Percentiles rank a stretch among this genome's conserved stretches.
Conservation (phyloP, 1,140 invertebrate genomes). For the Drosophila erecta region DNA sequence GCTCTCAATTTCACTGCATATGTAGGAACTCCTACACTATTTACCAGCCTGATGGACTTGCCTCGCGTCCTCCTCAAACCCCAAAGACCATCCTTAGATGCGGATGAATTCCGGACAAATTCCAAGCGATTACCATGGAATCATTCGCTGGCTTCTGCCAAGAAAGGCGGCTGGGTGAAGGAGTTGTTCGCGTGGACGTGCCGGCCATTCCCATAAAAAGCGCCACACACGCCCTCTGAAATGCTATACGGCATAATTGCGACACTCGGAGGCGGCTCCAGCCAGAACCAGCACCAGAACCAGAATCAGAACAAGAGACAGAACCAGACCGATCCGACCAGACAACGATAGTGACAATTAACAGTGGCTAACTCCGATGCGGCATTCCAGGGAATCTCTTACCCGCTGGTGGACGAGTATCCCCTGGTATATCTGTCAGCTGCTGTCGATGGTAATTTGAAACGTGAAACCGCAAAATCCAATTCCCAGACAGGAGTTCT, state of each 20-base stretch:
- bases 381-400: slow-evolving; percentile 31
- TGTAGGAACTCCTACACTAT: slow-evolving; percentile 37
- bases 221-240: slow-evolving; percentile 53
- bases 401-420: slow-evolving; percentile 1
- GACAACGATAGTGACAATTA: slow-evolving; percentile 80
- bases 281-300: neutral
- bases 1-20: too few relatives aligned
- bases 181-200: neutral
- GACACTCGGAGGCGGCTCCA: slow-evolving; percentile 20
- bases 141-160: slow-evolving; percentile 29
- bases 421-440: slow-evolving; percentile 55
- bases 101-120: slow-evolving; percentile 43
- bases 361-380: slow-evolving; percentile 67
- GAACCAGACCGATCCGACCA: slow-evolving; percentile 16
- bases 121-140: slow-evolving; percentile 56
- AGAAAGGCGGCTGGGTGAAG: neutral
- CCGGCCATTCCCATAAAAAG: slow-evolving; percentile 18
- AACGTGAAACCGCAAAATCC: slow-evolving; percentile 82
- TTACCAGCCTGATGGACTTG: slow-evolving; percentile 63
- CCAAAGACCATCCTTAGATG: slow-evolving; percentile 22
- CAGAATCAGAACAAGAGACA: slow-evolving; percentile 12
- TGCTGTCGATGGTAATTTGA: slow-evolving; percentile 81
- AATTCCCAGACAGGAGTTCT: slow-evolving; percentile 77
- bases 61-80: neutral
- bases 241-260: slow-evolving; percentile 69